Conservation (phyloP, 2,113 vertebrate species). For the Oryzias celebensis region DNA sequence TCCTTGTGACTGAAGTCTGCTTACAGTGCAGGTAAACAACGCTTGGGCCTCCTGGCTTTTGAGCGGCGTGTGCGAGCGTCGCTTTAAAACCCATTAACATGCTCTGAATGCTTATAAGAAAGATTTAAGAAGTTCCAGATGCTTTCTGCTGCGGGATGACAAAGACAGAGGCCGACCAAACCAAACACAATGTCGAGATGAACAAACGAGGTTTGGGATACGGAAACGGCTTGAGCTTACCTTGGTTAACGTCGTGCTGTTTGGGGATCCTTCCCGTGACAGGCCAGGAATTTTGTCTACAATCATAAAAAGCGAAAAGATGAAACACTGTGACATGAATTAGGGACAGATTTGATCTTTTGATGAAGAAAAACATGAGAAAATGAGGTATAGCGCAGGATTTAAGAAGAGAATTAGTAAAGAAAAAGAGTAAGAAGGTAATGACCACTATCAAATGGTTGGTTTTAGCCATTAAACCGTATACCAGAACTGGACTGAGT, state of each 20-base stretch:
- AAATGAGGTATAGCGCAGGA: background rate
- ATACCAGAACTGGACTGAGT: no score
- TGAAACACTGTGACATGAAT: background rate
- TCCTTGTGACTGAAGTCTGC: conserved; percentile 55
- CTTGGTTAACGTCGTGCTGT: conserved; percentile 86
- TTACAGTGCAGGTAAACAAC: conserved; percentile 69
- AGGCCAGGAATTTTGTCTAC: conserved; percentile 83
- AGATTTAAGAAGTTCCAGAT: conserved; percentile 68
- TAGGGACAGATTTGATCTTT: background rate
- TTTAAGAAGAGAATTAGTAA: no score
- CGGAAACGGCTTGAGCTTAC: conserved; percentile 62
- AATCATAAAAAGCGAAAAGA: conserved; percentile 13
- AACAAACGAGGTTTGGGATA: background rate
- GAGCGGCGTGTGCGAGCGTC: conserved; percentile 47
- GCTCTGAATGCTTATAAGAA: conserved; percentile 61
- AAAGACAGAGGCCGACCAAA: background rate
- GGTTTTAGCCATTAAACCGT: no score
- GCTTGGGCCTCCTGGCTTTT: conserved; percentile 46
- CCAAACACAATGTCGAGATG: conserved; percentile 2
- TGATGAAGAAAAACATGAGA: background rate
- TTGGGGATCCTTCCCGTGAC: conserved; percentile 92
- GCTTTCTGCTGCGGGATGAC: conserved; percentile 41
- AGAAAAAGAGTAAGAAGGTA: no score
- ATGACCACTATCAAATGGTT: no score
- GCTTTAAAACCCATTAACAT: conserved; percentile 73